Base-by-base conservation (phyloP, 2,797 vertebrate genomes). In the Lateolabrax maculatus region DNA sequence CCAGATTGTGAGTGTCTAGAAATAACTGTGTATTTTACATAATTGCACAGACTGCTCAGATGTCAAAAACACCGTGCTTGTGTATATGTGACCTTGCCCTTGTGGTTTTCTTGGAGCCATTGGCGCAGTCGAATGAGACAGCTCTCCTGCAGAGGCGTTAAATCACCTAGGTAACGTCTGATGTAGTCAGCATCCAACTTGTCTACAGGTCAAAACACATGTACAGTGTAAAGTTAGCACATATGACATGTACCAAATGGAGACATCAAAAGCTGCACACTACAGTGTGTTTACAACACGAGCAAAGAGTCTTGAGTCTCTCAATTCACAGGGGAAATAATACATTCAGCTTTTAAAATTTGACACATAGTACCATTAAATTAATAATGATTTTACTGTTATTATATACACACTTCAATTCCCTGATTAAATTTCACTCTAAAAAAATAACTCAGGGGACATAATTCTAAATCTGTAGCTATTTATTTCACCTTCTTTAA, bases 131-230 rank as follows among this genome's bases (percentile, higher is more conserved):
- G 94, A 83, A 98, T 98, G 16, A 99, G 96, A 92, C 97, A 98
- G 93, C 97, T 99, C 91, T 99, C 98, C 91, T 99, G 98, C 84
- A 99, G 94, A 0, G 97, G 97, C 0, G 97, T 98, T 92, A 98
- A 90, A 90, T 98, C 97, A 9, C 98, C 98, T 64, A 99, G 93
- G 89, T 98, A 99, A 41, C 97, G 94, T 88, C 96, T 96, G 92
- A 99, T 98, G 94, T 98, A 98, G 87, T 99, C 98, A 3, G 97
- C 96, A 0, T 99, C 97, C 31, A 99, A 76, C 74, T 98, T 98
- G 90, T 98, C 98, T 98, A 60, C 52, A 75, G 86, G 69, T 63
- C 55, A 86, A 72, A 88, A 44, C 25, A 87, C 63, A 84, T 36
- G 61, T 25, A 71, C 69, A 69, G 63, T 36, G 16, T 49, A 29